A percentile compares a stretch with the other conserved stretches of the same genome.
These are phyloP conservation scores for Patiria miniata DNA, from an alignment of 35 echinoderm and acorn worm genomes.

Conservation along the genomic window DNA sequence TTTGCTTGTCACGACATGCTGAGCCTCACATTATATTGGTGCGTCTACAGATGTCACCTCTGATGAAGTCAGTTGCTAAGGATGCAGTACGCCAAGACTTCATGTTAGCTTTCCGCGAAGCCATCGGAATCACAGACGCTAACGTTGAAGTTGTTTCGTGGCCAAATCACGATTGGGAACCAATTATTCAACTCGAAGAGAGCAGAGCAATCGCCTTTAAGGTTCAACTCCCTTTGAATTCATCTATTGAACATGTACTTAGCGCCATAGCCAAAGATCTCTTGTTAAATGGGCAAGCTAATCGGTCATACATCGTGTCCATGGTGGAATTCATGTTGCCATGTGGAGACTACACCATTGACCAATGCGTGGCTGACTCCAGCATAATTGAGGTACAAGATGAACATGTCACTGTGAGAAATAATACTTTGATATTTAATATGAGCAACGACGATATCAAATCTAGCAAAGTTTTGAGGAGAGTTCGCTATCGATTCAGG, in stretches of 20 bases:
- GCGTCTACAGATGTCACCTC: not conserved
- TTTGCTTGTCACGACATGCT: not conserved
- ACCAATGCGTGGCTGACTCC: not conserved
- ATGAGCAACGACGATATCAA: not conserved
- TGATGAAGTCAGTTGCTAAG: not conserved
- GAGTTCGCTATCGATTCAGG: not conserved
- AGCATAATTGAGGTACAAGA: not conserved
- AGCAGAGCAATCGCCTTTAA: not conserved
- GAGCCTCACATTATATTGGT: not conserved
- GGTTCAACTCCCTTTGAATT: not conserved
- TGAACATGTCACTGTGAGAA: not conserved
- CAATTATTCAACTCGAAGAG: not conserved
- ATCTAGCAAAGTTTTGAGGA: not conserved
- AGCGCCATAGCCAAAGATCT: not conserved
- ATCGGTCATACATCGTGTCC: not conserved
- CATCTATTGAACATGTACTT: not conserved
- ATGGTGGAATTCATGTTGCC: not conserved
- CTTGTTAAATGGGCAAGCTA: not conserved
- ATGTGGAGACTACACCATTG: not conserved
- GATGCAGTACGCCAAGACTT: not conserved
- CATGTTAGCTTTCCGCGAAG: not conserved
- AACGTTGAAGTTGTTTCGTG: not conserved
- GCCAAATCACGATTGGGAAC: not conserved
- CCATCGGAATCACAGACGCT: not conserved
- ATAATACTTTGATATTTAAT: not conserved